Evolutionary conservation across 2,888 invertebrate species (phyloP).

Genomic region (Microchrysa polita): DNA sequence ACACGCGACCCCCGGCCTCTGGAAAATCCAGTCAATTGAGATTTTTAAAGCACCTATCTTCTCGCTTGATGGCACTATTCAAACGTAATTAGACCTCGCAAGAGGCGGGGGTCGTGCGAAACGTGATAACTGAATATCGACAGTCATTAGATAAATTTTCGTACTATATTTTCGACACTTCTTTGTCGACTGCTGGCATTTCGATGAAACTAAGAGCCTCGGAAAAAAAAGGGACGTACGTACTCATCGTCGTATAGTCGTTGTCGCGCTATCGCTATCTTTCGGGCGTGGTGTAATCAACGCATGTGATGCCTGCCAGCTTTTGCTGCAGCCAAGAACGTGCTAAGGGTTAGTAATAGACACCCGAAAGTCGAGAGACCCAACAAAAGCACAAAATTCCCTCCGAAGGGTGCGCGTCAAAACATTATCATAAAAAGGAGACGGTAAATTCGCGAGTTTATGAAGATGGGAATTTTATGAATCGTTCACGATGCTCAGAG

Average conservation of each 20-base stretch:
- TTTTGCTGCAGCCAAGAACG: constrained; percentile 1
- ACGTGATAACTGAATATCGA: constrained; percentile 32
- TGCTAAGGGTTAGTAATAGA: constrained; percentile 22
- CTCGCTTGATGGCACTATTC: constrained; percentile 39
- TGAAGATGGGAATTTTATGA: constrained; percentile 46
- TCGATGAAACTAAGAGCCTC: background rate
- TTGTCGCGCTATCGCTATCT: background rate
- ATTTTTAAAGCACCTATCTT: constrained; percentile 33
- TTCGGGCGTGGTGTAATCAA: background rate
- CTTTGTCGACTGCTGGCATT: background rate
- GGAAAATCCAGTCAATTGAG: constrained; percentile 10
- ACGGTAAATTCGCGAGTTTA: constrained; percentile 45
- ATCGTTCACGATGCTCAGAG: constrained; percentile 35
- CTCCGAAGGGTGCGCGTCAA: constrained; percentile 1
- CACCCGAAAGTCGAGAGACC: background rate
- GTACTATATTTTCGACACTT: constrained; percentile 7
- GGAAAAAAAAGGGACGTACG: background rate
- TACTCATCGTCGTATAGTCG: too few species aligned
- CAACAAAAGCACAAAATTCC: constrained; percentile 22
- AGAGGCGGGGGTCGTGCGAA: background rate
- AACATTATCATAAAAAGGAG: constrained; percentile 46
- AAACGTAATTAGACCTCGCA: constrained; percentile 35
- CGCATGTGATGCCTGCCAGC: background rate
- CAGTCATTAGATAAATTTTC: constrained; percentile 39
- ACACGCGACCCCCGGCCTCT: too few species aligned